Evolutionary conservation across 2,888 invertebrate species (phyloP).

Genomic region (Rapana venosa): DNA sequence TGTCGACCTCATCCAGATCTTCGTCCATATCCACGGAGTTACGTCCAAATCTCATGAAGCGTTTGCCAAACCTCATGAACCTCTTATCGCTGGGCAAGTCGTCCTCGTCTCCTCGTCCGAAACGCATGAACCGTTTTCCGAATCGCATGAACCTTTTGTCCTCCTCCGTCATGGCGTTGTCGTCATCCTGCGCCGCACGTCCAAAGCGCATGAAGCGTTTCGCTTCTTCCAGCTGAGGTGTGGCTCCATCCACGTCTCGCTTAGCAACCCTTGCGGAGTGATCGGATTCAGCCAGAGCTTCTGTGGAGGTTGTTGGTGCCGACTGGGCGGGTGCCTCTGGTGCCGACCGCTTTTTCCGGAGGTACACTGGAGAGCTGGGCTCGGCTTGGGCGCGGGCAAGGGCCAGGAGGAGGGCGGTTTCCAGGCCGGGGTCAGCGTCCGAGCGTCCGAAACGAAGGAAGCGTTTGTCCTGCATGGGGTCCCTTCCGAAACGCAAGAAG

Average conservation of each 20-base stretch:
- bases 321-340: constrained; percentile 43
- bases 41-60: constrained; percentile 64
- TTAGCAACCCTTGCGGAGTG: constrained; percentile 54
- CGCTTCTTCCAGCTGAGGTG: constrained; percentile 45
- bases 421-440: constrained; percentile 52
- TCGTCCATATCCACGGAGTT: constrained; percentile 42
- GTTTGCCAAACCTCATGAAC: constrained; percentile 64
- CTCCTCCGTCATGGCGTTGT: constrained; percentile 56
- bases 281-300: constrained; percentile 55
- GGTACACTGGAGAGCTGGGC: constrained; percentile 51
- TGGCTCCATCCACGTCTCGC: constrained; percentile 47
- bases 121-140: constrained; percentile 64
- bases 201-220: constrained; percentile 62
- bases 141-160: constrained; percentile 56
- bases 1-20: constrained; percentile 44
- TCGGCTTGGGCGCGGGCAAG: constrained; percentile 25
- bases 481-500: constrained; percentile 57
- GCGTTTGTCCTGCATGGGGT: constrained; percentile 53
- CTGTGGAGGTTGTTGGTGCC: constrained; percentile 53
- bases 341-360: constrained; percentile 34
- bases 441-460: constrained; percentile 68
- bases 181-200: constrained; percentile 54
- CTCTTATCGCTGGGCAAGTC: constrained; percentile 62
- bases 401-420: constrained; percentile 55
- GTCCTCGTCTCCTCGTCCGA: constrained; percentile 59